These are phyloP conservation scores for Ciona savignyi DNA, from an alignment of 23 tunicate genomes.

Conservation along the genomic window DNA sequence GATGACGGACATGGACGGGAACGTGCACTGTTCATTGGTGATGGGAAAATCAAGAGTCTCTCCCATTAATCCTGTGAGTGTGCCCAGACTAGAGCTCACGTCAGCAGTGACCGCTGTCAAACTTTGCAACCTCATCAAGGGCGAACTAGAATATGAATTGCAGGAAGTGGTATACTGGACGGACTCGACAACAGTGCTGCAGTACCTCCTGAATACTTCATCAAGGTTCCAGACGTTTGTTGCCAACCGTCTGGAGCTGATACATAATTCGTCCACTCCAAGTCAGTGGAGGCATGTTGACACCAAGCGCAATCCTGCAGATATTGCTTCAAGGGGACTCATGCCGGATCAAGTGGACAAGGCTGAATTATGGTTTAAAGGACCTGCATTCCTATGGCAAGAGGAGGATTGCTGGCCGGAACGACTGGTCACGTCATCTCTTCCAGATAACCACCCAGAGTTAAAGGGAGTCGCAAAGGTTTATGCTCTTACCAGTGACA, in stretches of 20 bases:
- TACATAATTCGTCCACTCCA: conserved; percentile 1
- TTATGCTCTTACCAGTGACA: too few species aligned
- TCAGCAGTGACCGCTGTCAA: conserved; percentile 3
- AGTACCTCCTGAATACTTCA: conserved; percentile 11
- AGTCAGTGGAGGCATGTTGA: conserved; percentile 33
- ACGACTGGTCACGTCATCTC: neutral
- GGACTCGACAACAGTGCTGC: conserved; percentile 30
- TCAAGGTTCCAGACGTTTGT: conserved; percentile 38
- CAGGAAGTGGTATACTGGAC: conserved; percentile 16
- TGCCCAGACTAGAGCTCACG: conserved; percentile 8
- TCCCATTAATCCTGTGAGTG: neutral
- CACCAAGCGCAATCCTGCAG: conserved; percentile 23
- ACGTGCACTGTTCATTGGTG: conserved; percentile 15
- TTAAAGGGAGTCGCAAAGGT: too few species aligned
- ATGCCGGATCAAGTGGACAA: conserved; percentile 1
- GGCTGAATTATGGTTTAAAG: conserved; percentile 15
- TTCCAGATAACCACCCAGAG: too few species aligned
- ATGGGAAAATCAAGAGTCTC: conserved; percentile 6
- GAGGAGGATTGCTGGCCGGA: conserved; percentile 12
- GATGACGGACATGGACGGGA: too few species aligned
- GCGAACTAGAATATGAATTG: neutral
- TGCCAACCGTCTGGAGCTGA: conserved; percentile 28
- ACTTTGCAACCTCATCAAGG: neutral
- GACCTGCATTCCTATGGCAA: conserved; percentile 22
- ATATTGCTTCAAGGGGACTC: conserved; percentile 19